These are phyloP conservation scores for Cosmia trapezina DNA, from an alignment of 2,888 invertebrate species.

Conservation along the genomic window DNA sequence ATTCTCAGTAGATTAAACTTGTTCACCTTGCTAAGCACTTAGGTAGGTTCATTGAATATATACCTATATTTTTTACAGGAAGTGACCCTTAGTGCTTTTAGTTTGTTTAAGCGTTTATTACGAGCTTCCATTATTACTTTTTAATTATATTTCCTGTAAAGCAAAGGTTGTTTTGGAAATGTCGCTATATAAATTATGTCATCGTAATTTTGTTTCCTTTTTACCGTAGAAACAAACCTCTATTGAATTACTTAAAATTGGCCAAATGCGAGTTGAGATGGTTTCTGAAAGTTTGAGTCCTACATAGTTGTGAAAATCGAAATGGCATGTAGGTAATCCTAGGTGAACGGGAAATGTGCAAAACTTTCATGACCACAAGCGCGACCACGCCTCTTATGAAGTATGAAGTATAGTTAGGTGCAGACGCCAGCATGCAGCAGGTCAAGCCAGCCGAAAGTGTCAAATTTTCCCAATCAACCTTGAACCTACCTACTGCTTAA, in stretches of 20 bases:
- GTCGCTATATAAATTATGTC: background rate
- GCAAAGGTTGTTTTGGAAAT: conserved; percentile 15
- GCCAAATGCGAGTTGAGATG: background rate
- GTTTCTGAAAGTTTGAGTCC: background rate
- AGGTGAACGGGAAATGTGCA: conserved; percentile 1
- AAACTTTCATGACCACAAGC: conserved; percentile 15
- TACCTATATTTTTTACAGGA: background rate
- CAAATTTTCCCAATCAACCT: too few species aligned
- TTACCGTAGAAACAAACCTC: conserved; percentile 9
- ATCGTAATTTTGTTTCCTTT: conserved; percentile 10
- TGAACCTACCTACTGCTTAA: too few species aligned
- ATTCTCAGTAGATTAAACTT: conserved; percentile 15
- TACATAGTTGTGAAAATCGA: conserved; percentile 10
- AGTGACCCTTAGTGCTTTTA: background rate
- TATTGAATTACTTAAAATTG: conserved; percentile 14
- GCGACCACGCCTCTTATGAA: conserved; percentile 18
- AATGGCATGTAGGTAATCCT: background rate
- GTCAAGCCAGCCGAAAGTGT: too few species aligned
- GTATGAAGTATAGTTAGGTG: background rate
- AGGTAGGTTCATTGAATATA: background rate
- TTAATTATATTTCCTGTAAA: conserved; percentile 29
- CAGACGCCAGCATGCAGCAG: too few species aligned
- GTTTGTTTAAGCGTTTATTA: conserved; percentile 10
- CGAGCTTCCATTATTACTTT: background rate
- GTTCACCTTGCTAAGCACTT: background rate